Conservation (phyloP, 2,113 vertebrate genomes). For the Falco punctatus region DNA sequence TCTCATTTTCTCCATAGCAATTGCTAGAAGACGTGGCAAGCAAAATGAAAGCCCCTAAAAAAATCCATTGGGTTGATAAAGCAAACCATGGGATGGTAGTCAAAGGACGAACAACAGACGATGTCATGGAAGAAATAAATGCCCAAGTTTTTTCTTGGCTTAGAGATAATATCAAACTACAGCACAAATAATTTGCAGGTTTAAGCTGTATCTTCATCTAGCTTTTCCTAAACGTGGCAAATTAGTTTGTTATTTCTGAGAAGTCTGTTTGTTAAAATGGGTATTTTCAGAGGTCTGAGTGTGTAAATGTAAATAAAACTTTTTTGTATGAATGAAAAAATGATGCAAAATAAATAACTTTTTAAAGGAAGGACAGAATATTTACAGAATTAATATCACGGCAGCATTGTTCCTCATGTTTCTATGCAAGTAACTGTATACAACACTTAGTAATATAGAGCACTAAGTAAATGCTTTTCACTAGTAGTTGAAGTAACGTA, state of each 20-base stretch:
- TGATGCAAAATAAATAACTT: background rate
- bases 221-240: background rate
- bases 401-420: background rate
- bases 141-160: constrained; percentile 85
- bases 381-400: background rate
- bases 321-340: background rate
- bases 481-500: background rate
- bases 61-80: constrained; percentile 87
- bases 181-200: constrained; percentile 33
- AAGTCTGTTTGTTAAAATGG: fast-evolving
- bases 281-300: background rate
- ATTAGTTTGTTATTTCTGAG: background rate
- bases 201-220: background rate
- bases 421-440: background rate
- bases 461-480: background rate
- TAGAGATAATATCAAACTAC: constrained; percentile 64
- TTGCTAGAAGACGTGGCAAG: constrained; percentile 80
- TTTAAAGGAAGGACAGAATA: background rate
- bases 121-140: constrained; percentile 88
- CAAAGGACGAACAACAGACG: constrained; percentile 80
- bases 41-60: constrained; percentile 81
- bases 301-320: background rate
- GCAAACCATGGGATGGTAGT: constrained; percentile 88
- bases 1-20: constrained; percentile 67
- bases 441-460: background rate